Evolutionary conservation across 2,888 invertebrate species (phyloP).

Genomic region (Drosophila meridiana): DNA sequence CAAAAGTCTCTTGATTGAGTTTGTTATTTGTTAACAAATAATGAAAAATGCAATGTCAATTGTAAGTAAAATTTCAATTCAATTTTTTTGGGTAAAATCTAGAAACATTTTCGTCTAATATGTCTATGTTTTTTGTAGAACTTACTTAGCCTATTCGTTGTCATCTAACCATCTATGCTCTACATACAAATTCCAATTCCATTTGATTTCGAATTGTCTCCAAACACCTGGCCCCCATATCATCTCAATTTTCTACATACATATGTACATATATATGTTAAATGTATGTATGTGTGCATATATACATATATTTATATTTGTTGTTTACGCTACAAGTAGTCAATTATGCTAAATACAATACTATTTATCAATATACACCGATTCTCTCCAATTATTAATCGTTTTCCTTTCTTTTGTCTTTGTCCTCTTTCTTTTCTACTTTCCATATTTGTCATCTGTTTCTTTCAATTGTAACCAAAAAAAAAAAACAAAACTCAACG

Average conservation of each 20-base stretch:
- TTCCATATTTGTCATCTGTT: conserved; percentile 48
- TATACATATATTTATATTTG: conserved; percentile 22
- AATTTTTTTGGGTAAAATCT: conserved; percentile 35
- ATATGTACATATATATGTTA: background rate
- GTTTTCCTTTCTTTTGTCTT: conserved; percentile 60
- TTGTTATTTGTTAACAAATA: conserved; percentile 19
- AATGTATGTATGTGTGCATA: background rate
- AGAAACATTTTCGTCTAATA: conserved; percentile 30
- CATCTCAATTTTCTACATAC: conserved; percentile 14
- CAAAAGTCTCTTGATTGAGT: conserved; percentile 15
- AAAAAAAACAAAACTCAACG: conserved; percentile 47
- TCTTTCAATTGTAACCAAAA: conserved; percentile 50
- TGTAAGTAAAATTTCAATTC: conserved; percentile 65
- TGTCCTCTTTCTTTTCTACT: conserved; percentile 74
- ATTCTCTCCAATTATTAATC: conserved; percentile 58
- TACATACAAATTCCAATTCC: conserved; percentile 4
- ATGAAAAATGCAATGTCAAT: conserved; percentile 62
- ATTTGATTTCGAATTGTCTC: conserved; percentile 9
- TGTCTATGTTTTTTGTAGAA: conserved; percentile 31
- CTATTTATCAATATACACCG: conserved; percentile 26
- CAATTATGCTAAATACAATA: conserved; percentile 52
- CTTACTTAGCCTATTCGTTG: conserved; percentile 24
- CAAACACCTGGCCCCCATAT: conserved; percentile 1
- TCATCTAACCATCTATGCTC: conserved; percentile 7
- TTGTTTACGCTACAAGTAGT: conserved; percentile 75